Conservation (phyloP, 2,888 invertebrate species). For the Serrognathus titanus region DNA sequence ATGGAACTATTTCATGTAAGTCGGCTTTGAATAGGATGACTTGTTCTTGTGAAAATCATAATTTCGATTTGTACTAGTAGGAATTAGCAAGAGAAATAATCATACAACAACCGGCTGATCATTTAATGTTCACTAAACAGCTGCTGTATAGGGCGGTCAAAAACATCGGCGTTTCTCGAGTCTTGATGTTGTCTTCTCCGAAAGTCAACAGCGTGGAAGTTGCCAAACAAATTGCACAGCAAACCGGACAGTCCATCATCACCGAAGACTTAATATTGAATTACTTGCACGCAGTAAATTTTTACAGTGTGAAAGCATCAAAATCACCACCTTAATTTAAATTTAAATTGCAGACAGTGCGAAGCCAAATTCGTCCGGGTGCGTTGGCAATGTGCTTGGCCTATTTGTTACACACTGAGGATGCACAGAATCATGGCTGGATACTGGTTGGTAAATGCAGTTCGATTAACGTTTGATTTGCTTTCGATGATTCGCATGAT, state of each 20-base stretch:
- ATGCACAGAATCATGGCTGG: conserved; percentile 43
- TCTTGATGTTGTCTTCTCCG: conserved; percentile 57
- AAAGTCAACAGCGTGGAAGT: conserved; percentile 45
- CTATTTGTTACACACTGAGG: conserved; percentile 39
- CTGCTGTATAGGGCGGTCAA: conserved; percentile 52
- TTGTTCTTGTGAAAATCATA: not conserved
- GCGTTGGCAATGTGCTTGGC: conserved; percentile 39
- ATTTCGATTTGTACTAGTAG: conserved; percentile 37
- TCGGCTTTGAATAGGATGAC: too few relatives aligned
- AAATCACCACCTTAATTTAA: not conserved
- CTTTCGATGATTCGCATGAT: not conserved
- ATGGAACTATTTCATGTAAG: conserved; percentile 62
- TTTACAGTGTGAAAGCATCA: not conserved
- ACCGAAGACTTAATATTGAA: conserved; percentile 29
- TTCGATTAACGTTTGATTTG: not conserved
- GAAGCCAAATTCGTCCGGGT: conserved; percentile 22
- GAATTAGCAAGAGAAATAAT: conserved; percentile 60
- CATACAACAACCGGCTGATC: conserved; percentile 60
- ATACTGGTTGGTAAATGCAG: conserved; percentile 40
- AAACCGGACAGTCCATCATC: conserved; percentile 39
- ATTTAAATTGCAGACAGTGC: conserved; percentile 6
- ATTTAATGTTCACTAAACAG: conserved; percentile 60
- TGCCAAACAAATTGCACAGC: conserved; percentile 36
- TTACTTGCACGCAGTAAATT: conserved; percentile 6
- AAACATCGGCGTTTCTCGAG: conserved; percentile 52